These are phyloP conservation scores for Antechinus flavipes DNA, from an alignment of 2,113 vertebrate genomes.

Conservation along the genomic window DNA sequence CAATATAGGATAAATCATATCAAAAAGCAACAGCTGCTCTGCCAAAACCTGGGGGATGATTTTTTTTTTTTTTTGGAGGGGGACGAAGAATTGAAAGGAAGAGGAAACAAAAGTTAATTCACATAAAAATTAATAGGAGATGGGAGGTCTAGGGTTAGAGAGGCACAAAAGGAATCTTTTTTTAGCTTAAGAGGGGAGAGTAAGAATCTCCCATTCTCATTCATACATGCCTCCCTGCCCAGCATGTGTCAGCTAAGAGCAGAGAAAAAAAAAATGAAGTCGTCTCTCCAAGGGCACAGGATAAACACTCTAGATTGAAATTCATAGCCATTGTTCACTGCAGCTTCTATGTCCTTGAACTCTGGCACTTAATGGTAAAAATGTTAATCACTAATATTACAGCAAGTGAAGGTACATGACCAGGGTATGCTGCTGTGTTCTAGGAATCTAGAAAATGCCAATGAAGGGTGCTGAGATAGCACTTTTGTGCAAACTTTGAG, in stretches of 20 bases:
- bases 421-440: background rate
- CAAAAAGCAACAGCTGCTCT: background rate
- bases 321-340: background rate
- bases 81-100: background rate
- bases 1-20: background rate
- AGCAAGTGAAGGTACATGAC: constrained; percentile 7
- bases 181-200: background rate
- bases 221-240: constrained; percentile 19
- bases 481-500: background rate
- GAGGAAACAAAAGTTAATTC: background rate
- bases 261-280: constrained; percentile 53
- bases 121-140: background rate
- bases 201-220: background rate
- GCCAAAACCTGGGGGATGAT: background rate
- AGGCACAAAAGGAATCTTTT: background rate
- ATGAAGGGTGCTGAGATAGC: background rate
- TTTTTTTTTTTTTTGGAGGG: background rate
- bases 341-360: constrained; percentile 20
- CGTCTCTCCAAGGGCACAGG: constrained; percentile 1
- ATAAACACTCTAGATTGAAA: background rate
- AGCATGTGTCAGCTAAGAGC: background rate
- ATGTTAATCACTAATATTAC: background rate
- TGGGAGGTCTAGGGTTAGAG: background rate
- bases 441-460: background rate
- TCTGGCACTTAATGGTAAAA: constrained; percentile 41